These are phyloP conservation scores for Pediacus dermestoides DNA, from an alignment of 2,888 invertebrate species.

Conservation along the genomic window DNA sequence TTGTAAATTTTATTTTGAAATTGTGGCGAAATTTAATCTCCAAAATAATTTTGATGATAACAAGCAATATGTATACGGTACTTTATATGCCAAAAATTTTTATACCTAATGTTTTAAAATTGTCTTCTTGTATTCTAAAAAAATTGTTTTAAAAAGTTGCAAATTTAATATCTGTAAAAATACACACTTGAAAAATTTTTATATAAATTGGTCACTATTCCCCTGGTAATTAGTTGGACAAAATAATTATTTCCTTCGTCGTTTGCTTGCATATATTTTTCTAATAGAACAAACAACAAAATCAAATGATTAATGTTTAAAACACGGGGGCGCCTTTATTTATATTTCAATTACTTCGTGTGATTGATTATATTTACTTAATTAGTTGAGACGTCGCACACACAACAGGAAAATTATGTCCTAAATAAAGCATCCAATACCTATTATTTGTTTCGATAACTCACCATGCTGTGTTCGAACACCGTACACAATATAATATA, in stretches of 20 bases:
- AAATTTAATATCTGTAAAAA: neutral
- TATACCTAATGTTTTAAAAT: no score
- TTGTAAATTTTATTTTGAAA: no score
- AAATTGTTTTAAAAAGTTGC: no score
- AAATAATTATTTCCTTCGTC: no score
- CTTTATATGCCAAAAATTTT: no score
- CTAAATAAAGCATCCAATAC: constrained; percentile 32
- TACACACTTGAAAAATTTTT: neutral
- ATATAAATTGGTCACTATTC: no score
- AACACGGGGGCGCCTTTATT: constrained; percentile 29
- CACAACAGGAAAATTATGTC: constrained; percentile 19
- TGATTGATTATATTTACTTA: constrained; percentile 41
- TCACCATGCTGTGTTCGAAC: constrained; percentile 25
- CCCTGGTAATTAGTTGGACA: no score
- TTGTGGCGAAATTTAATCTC: no score
- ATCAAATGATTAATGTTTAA: constrained; percentile 31
- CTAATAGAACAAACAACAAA: constrained; percentile 4
- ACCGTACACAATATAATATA: constrained; percentile 28
- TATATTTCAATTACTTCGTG: constrained; percentile 34
- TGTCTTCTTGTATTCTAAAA: no score
- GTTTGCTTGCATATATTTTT: no score
- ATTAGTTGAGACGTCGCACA: constrained; percentile 22
- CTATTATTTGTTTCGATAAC: constrained; percentile 30
- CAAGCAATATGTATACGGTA: no score
- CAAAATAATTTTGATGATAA: no score